Evolutionary conservation across 2,888 invertebrate genomes (phyloP), one percentile per base, ranked within the genome.

Genomic region (Hanleya hanleyi): DNA sequence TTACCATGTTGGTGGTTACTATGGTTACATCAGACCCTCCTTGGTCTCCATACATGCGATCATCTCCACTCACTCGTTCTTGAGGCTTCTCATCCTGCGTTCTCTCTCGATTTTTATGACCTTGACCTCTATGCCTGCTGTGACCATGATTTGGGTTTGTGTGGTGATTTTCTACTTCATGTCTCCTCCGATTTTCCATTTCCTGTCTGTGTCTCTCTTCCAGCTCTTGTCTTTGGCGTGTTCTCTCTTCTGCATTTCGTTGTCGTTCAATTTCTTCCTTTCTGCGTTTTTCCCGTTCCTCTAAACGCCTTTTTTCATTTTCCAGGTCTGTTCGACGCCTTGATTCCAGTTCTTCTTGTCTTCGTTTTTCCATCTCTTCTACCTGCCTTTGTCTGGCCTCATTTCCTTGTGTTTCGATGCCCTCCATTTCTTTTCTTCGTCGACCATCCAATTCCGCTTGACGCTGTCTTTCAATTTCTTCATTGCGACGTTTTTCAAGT

Each of bases 261-360:
- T 32, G 57, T 22, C 57, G 18, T 29, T 57, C 57, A 7, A 57
- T 57, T 57, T 57, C 57, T 57, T 57, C 57, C 29, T 57, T 57
- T 57, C 57, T 22, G 12, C 29, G 22, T 29, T 26, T 1, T 29
- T 57, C 57, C 9, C 57, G 18, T 57, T 57, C 57, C 9, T 57
- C 57, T 26, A 57, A 57, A 22, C 57, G 57, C 22, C 57, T 22
- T 26, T 57, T 57, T 26, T 57, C 57, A 57, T 57, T 57, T 26
- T 57, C 57, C 57, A 57, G 29, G 1, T 57, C 57, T 4, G 15
- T 22, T 32, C 57, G 29, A 4, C 57, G 18, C 32, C 29, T 22
- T 57, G 26, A 15, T 57, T 57, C 57, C 3, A 57, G 32, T 32
- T 57, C 57, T 32, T 57, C 22, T 9, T 57, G 29, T 26, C 47